These are phyloP conservation scores for Acheta domesticus DNA, from an alignment of 2,888 invertebrate species.

Conservation along the genomic window DNA sequence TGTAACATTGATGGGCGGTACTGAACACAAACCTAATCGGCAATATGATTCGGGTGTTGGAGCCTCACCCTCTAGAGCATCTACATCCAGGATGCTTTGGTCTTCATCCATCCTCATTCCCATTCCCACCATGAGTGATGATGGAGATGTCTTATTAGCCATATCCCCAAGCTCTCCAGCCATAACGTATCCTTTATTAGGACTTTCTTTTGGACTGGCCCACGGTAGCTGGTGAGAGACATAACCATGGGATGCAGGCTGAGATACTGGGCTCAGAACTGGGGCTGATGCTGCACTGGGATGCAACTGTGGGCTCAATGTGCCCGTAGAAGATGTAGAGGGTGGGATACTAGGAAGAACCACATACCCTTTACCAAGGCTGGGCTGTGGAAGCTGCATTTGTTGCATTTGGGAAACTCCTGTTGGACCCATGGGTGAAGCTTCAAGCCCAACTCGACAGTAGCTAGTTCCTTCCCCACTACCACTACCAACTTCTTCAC, in stretches of 20 bases:
- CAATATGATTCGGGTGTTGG: constrained; percentile 29
- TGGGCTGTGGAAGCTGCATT: background rate
- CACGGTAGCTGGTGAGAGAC: constrained; percentile 22
- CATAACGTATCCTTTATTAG: constrained; percentile 30
- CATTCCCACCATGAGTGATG: background rate
- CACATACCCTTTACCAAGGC: constrained; percentile 31
- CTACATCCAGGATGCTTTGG: constrained; percentile 23
- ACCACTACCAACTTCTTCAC: constrained; percentile 25
- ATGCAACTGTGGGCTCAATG: constrained; percentile 23
- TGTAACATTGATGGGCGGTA: background rate
- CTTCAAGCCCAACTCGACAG: constrained; percentile 31
- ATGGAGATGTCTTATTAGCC: constrained; percentile 18
- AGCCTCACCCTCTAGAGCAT: background rate
- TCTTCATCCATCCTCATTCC: constrained; percentile 12
- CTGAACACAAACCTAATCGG: constrained; percentile 28
- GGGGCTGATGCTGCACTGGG: background rate
- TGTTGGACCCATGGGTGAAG: background rate
- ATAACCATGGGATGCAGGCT: constrained; percentile 24
- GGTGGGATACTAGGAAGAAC: constrained; percentile 31
- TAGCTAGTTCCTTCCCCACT: constrained; percentile 23
- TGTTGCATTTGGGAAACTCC: background rate
- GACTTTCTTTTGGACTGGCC: constrained; percentile 22
- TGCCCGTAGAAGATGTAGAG: constrained; percentile 11
- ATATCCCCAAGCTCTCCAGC: constrained; percentile 27
- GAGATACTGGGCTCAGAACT: background rate